A percentile compares a stretch with the other conserved stretches of the same genome.
phyloP scores from a whole-genome alignment of 2,113 vertebrate species.

The Acanthochromis polyacanthus region DNA sequence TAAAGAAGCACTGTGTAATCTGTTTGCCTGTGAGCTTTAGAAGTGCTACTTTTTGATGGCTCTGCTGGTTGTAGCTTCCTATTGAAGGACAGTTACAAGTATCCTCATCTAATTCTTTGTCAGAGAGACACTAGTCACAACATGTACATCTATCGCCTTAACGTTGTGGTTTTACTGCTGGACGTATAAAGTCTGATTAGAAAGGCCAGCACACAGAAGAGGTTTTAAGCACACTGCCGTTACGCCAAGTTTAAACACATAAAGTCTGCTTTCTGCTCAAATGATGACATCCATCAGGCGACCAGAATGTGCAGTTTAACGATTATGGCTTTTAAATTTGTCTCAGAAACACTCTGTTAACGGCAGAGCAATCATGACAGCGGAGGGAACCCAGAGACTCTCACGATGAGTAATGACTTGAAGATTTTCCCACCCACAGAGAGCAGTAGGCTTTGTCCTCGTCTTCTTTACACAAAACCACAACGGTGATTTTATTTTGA shows the following conservation, averaged over 20 bases:
- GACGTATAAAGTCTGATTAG: not conserved
- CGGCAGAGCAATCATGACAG: slow-evolving; percentile 31
- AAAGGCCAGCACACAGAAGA: slow-evolving; percentile 17
- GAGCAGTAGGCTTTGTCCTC: not conserved
- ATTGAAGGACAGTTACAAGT: not conserved
- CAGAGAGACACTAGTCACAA: not conserved
- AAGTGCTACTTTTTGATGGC: not conserved
- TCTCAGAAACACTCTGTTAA: slow-evolving; percentile 47
- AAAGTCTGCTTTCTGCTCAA: slow-evolving; percentile 40
- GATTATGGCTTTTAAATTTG: slow-evolving; percentile 67
- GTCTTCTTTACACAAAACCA: not conserved
- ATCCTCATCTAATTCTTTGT: not conserved
- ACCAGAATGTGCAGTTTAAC: slow-evolving; percentile 39
- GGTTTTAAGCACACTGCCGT: slow-evolving; percentile 51
- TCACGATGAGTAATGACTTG: slow-evolving; percentile 20
- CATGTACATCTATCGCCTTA: not conserved
- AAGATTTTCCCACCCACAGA: not conserved
- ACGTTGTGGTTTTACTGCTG: not conserved
- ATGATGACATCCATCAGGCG: slow-evolving; percentile 48
- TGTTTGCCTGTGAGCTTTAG: not conserved
- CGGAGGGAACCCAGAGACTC: slow-evolving; percentile 28
- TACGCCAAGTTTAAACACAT: slow-evolving; percentile 57
- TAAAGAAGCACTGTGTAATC: not conserved
- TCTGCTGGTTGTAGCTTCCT: not conserved
- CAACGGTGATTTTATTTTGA: slow-evolving; percentile 34